Conservation (phyloP, 2,797 vertebrate species). For the Coccyzus lansbergi region DNA sequence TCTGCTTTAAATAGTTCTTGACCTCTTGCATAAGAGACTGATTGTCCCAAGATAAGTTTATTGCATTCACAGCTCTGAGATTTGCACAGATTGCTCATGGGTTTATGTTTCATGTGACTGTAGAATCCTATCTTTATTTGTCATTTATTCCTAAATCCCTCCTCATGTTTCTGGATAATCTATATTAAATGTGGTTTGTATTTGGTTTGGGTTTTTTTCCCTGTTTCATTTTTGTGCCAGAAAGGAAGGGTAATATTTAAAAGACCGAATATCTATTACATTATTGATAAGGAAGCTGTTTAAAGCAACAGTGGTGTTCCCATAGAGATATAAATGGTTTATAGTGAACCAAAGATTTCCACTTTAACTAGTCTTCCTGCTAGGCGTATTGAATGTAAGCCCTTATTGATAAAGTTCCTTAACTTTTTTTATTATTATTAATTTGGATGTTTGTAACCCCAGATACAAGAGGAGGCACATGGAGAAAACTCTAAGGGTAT, state of each 20-base stretch:
- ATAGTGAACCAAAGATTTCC: neutral
- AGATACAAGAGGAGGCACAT: neutral
- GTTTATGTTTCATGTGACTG: constrained; percentile 58
- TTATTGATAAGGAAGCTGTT: neutral
- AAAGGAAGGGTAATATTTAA: neutral
- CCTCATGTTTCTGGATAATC: constrained; percentile 16
- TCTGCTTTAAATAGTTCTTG: constrained; percentile 52
- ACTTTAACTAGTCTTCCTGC: neutral
- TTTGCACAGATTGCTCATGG: constrained; percentile 45
- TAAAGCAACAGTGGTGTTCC: constrained; percentile 23
- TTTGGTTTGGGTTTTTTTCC: neutral
- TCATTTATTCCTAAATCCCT: constrained; percentile 39
- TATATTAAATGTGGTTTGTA: neutral
- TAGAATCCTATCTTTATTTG: constrained; percentile 31
- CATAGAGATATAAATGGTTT: constrained; percentile 40
- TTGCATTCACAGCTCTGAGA: constrained; percentile 42
- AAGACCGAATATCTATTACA: neutral
- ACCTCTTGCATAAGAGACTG: constrained; percentile 49
- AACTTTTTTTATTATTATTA: neutral
- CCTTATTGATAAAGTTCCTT: too few relatives aligned
- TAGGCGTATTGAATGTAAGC: neutral
- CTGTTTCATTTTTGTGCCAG: neutral
- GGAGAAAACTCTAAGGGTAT: neutral
- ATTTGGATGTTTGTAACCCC: neutral
- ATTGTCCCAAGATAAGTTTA: constrained; percentile 49